Evolutionary conservation across 2,888 invertebrate species (phyloP), one percentile per base, ranked within the genome.

Genomic region (Nemapogon koenigi): DNA sequence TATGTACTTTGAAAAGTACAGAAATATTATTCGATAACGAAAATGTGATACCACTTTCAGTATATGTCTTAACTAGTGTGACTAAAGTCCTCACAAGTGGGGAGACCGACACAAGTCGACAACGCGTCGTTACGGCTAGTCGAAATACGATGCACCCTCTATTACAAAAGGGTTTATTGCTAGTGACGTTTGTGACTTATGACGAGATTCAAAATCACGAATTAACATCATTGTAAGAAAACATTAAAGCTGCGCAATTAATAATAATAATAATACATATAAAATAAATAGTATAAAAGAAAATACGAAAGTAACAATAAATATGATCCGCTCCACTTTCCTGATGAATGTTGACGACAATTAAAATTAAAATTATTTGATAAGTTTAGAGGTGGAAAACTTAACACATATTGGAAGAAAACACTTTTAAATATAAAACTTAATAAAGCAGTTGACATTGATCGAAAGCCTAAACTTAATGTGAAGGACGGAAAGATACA

Each of bases 121-220:
- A 7, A 22, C 10, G 6, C 22, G 22, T 7, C 10, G 22, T 22
- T 22, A 7, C 22, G 22, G 22, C 22, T 7, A 22, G 6, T 7
- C 22, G 6, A 22, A 22, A 7, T 22, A 6, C 6, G 22, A n/a
- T n/a, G 22, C 31, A 15, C 31, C n/a, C 31, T 31, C 31, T 31
- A 15, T 17, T 11, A 33, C 17, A 33, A 33, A 33, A 62, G 59
- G 62, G 61, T 62, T 62, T 70, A 75, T 73, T 72, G 71, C 76
- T 78, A 75, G 75, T 71, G 68, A 72, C 68, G 53, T 68, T 76
- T 78, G 78, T 76, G 76, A 78, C 76, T 73, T 75, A 75, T 71
- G 72, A 76, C 76, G 75, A 76, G 78, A 78, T 76, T 76, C 76
- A 69, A 71, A 76, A 78, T 75, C 76, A 76, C 76, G 76, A 71